These are phyloP conservation scores for Urechis unicinctus DNA, from an alignment of 2,888 invertebrate species.

Conservation along the genomic window DNA sequence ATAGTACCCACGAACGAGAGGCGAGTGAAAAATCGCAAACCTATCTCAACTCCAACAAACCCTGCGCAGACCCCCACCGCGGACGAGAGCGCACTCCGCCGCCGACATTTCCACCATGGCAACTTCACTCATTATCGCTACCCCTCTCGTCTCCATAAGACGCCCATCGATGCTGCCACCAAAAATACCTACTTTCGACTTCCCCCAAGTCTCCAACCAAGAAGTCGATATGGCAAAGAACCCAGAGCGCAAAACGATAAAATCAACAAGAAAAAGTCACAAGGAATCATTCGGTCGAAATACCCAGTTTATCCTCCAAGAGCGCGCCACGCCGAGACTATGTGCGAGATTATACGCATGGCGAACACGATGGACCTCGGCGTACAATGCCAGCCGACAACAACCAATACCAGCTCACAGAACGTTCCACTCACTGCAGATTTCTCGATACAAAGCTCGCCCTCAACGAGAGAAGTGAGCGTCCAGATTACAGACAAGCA, in stretches of 20 bases:
- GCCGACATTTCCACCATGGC: constrained; percentile 1
- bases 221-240: neutral
- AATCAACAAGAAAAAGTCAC: too few relatives aligned
- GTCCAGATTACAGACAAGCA: neutral
- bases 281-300: neutral
- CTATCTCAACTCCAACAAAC: too few relatives aligned
- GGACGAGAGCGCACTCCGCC: too few relatives aligned
- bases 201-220: neutral
- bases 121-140: neutral
- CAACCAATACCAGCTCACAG: neutral
- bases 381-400: neutral
- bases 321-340: constrained; percentile 3
- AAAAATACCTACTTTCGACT: neutral
- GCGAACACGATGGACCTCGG: constrained; percentile 1
- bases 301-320: constrained; percentile 4
- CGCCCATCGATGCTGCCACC: neutral
- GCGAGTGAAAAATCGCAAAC: too few relatives aligned
- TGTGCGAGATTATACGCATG: constrained; percentile 1
- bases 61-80: too few relatives aligned
- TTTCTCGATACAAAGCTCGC: neutral
- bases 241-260: neutral
- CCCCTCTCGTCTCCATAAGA: neutral
- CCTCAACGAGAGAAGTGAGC: neutral
- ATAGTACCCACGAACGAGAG: too few relatives aligned
- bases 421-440: neutral